These are phyloP conservation scores for Metopia argyrocephala DNA, from an alignment of 2,888 invertebrate genomes.

Conservation along the genomic window DNA sequence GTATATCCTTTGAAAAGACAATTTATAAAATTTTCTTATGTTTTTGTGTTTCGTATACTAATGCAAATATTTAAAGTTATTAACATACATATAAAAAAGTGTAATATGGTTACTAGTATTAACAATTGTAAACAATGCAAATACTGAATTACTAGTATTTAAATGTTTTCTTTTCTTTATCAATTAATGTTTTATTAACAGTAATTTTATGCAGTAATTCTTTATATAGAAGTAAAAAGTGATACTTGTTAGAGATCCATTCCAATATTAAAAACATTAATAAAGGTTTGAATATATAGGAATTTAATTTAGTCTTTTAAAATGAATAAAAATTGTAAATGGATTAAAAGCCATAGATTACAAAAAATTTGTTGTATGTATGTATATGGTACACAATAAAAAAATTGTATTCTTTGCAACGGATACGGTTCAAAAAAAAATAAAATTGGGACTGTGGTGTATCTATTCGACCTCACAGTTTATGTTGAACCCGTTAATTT, in stretches of 20 bases:
- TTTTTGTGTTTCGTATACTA: slow-evolving; percentile 37
- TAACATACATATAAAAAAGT: slow-evolving; percentile 20
- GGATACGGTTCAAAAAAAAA: too few species aligned
- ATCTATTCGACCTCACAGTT: too few species aligned
- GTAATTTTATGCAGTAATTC: too few species aligned
- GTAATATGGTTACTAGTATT: slow-evolving; percentile 35
- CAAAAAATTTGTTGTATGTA: not conserved
- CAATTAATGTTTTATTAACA: slow-evolving; percentile 39
- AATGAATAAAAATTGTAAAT: not conserved
- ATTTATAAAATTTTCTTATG: slow-evolving; percentile 32
- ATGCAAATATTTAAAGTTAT: slow-evolving; percentile 13
- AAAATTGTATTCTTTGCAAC: not conserved
- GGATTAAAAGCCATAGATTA: not conserved
- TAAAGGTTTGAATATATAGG: slow-evolving; percentile 46
- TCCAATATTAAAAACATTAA: slow-evolving; percentile 55
- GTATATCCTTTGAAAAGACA: slow-evolving; percentile 50
- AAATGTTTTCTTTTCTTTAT: slow-evolving; percentile 21
- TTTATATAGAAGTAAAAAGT: slow-evolving; percentile 51
- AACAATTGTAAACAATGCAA: slow-evolving; percentile 36
- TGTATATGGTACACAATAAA: not conserved
- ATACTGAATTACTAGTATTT: slow-evolving; percentile 43
- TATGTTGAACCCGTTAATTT: too few species aligned
- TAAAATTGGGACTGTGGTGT: too few species aligned
- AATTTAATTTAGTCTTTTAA: slow-evolving; percentile 13
- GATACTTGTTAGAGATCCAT: slow-evolving; percentile 60